phyloP scores from a whole-genome alignment of 2,888 invertebrate genomes.

The Acleris cristana region DNA sequence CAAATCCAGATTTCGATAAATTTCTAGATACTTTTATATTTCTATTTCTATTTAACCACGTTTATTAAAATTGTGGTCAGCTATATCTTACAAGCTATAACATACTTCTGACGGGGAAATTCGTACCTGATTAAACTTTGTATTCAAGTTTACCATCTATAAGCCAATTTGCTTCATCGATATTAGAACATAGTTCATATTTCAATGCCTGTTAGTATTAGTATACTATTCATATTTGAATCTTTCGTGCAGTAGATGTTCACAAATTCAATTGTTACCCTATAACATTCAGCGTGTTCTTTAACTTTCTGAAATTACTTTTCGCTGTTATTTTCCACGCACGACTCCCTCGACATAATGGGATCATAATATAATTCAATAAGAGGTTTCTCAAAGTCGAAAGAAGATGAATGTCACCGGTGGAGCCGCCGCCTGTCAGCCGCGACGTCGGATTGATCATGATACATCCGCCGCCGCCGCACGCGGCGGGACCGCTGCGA shows the following conservation, averaged over 20 bases:
- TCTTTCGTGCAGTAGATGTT: no score
- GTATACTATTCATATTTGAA: no score
- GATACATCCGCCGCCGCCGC: neutral
- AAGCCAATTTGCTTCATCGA: neutral
- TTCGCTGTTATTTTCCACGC: no score
- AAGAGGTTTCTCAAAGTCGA: neutral
- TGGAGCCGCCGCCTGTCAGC: slow-evolving; percentile 36
- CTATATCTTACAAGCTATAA: slow-evolving; percentile 9
- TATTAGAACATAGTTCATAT: neutral
- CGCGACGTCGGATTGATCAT: neutral
- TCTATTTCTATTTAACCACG: slow-evolving; percentile 38
- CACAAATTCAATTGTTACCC: no score
- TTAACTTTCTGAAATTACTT: no score
- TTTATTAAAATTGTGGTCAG: slow-evolving; percentile 8
- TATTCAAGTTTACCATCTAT: no score
- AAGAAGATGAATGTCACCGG: neutral
- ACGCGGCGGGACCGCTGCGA: no score
- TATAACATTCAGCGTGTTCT: no score
- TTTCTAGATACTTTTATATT: slow-evolving; percentile 38
- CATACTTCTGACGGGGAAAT: neutral
- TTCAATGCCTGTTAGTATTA: neutral
- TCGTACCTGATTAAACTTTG: no score
- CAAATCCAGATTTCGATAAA: slow-evolving; percentile 49
- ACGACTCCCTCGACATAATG: neutral
- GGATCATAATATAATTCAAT: slow-evolving; percentile 2